Evolutionary conservation across 2,797 vertebrate species (phyloP).

Genomic region (Cetoscarus ocellatus): DNA sequence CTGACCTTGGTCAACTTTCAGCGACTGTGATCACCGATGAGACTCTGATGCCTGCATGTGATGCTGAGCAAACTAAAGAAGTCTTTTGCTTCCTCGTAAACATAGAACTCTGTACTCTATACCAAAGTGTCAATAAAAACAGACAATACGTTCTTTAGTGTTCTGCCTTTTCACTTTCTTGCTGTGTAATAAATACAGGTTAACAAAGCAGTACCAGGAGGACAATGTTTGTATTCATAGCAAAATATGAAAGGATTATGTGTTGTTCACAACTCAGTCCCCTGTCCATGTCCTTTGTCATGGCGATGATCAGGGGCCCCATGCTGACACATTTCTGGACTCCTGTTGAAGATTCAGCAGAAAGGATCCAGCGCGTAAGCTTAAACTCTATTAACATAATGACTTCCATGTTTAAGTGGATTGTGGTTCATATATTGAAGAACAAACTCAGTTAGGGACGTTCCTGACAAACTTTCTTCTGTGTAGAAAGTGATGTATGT

Average conservation of each 20-base stretch:
- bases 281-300: constrained; percentile 46
- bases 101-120: constrained; percentile 16
- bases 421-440: constrained; percentile 77
- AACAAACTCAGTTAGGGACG: constrained; percentile 80
- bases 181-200: constrained; percentile 42
- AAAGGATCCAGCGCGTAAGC: constrained; percentile 66
- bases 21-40: constrained; percentile 15
- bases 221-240: constrained; percentile 45
- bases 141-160: constrained; percentile 62
- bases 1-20: constrained; percentile 67
- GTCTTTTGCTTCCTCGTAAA: constrained; percentile 38
- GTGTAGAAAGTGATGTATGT: constrained; percentile 59
- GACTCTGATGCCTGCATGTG: constrained; percentile 24
- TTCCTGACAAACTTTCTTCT: constrained; percentile 77
- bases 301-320: constrained; percentile 32
- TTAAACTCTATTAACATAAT: constrained; percentile 81
- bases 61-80: constrained; percentile 11
- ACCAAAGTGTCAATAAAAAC: constrained; percentile 56
- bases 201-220: constrained; percentile 18
- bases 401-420: constrained; percentile 84
- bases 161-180: constrained; percentile 57
- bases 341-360: constrained; percentile 16
- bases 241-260: constrained; percentile 10
- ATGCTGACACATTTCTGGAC: constrained; percentile 45
- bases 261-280: background rate